These are phyloP conservation scores for Papilio polyxenes DNA, from an alignment of 1,140 invertebrate genomes.

Conservation along the genomic window DNA sequence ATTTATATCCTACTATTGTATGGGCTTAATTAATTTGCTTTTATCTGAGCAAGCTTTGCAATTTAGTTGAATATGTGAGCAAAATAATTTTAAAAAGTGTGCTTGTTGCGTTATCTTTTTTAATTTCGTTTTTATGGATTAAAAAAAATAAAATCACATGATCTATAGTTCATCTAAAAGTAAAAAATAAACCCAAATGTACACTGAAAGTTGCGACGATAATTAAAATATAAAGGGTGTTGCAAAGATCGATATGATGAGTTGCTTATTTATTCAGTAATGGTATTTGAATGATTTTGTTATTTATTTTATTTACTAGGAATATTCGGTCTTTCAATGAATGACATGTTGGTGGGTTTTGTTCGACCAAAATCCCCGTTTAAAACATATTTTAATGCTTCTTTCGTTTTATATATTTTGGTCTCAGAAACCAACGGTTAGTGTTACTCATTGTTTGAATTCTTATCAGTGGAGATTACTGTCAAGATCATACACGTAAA, in stretches of 20 bases:
- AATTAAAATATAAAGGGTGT: not conserved
- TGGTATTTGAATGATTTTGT: not conserved
- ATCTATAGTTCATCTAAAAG: not conserved
- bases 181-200: not conserved
- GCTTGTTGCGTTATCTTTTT: not conserved
- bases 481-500: not conserved
- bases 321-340: not conserved
- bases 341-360: not conserved
- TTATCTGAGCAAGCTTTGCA: slow-evolving; percentile 61
- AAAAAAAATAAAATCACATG: not conserved
- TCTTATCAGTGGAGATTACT: not conserved
- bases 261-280: not conserved
- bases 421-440: not conserved
- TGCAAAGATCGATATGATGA: not conserved
- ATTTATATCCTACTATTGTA: slow-evolving; percentile 60
- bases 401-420: no score
- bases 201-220: not conserved
- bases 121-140: not conserved
- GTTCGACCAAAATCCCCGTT: no score
- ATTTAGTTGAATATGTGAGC: slow-evolving; percentile 49
- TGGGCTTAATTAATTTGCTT: slow-evolving; percentile 75
- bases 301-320: not conserved
- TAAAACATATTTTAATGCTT: no score
- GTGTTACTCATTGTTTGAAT: not conserved
- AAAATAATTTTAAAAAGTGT: slow-evolving; percentile 39